Evolutionary conservation across 2,113 vertebrate species (phyloP).

Genomic region (Lonchura striata): DNA sequence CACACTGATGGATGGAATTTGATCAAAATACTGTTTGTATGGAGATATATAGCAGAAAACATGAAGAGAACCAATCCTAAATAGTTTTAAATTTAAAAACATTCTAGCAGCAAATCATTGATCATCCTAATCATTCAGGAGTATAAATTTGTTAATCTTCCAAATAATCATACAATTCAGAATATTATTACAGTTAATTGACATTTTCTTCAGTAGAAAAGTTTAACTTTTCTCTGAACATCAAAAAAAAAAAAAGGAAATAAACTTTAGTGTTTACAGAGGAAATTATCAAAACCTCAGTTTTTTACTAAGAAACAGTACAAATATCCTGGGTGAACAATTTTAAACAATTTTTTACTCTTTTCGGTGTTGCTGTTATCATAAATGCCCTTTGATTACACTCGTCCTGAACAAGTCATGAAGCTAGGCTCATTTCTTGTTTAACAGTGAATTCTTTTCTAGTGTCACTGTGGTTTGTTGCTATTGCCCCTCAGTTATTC

Average conservation of each 20-base stretch:
- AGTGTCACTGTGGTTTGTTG: background rate
- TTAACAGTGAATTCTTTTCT: conserved; percentile 17
- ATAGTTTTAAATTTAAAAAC: background rate
- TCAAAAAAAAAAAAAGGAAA: background rate
- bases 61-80: background rate
- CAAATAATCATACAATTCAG: background rate
- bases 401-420: background rate
- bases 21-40: background rate
- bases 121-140: background rate
- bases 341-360: background rate
- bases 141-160: background rate
- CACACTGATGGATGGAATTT: background rate
- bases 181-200: background rate
- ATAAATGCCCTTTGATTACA: background rate
- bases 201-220: background rate
- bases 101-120: background rate
- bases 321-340: background rate
- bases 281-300: background rate
- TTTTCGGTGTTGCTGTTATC: background rate
- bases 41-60: background rate
- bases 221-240: background rate
- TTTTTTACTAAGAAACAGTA: background rate
- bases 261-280: background rate
- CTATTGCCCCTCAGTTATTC: background rate
- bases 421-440: background rate